Conservation (phyloP, 2,888 invertebrate species). For the Sceliomorpha sp. region DNA sequence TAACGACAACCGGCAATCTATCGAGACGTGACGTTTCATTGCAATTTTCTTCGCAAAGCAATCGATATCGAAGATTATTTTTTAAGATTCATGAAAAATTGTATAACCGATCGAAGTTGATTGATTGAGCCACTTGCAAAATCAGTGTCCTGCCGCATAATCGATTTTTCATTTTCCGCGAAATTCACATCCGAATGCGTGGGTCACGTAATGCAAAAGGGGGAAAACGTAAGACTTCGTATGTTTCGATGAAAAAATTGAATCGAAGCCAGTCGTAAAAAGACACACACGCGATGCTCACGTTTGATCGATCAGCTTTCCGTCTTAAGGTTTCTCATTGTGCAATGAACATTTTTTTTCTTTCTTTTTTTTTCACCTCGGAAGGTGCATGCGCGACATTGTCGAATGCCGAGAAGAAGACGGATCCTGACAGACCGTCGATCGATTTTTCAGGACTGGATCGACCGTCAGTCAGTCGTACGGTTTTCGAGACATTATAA, state of each 20-base stretch:
- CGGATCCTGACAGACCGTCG: constrained; percentile 33
- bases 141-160: too few species aligned
- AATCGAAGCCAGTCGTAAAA: not conserved
- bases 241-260: not conserved
- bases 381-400: constrained; percentile 41
- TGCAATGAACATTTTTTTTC: constrained; percentile 46
- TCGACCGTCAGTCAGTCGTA: constrained; percentile 43
- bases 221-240: constrained; percentile 17
- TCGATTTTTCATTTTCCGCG: constrained; percentile 9
- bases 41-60: too few species aligned
- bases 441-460: constrained; percentile 46
- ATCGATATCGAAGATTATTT: too few species aligned
- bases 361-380: constrained; percentile 29
- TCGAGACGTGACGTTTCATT: too few species aligned
- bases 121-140: too few species aligned
- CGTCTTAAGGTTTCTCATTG: constrained; percentile 34
- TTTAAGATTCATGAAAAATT: too few species aligned
- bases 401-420: constrained; percentile 34
- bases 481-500: constrained; percentile 11
- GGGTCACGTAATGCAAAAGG: constrained; percentile 15
- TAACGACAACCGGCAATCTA: too few species aligned
- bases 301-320: constrained; percentile 17
- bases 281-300: constrained; percentile 2
- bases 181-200: constrained; percentile 24
- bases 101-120: too few species aligned